Evolutionary conservation across 2,888 invertebrate genomes (phyloP), one percentile per base, ranked within the genome.

Genomic region (Amiota minor): DNA sequence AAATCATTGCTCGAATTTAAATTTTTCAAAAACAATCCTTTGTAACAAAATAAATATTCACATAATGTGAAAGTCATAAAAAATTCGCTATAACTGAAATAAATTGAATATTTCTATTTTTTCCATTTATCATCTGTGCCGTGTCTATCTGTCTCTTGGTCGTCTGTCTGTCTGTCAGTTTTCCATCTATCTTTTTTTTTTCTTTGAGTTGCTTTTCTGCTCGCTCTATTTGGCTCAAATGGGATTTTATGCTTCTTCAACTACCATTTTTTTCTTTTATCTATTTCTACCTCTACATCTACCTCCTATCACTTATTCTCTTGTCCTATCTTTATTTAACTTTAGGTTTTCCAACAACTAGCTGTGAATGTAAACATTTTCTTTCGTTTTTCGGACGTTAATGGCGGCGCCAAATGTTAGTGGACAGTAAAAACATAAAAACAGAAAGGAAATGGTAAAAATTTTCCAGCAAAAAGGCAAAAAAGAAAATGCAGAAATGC

Each of bases 281-380:
- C n/a, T n/a, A n/a, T 6, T 4, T 6, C 4, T 6, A 35, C 35
- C 6, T 35, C 35, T 35, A 35, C 35, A 74, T 76, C 75, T 79
- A 77, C 75, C 75, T n/a, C 56, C 56, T 73, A 35, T 2, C 23
- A 23, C 69, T 65, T 55, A 56, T 56, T 72, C 56, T 56, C 50
- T 59, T 46, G 11, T 61, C 46, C 47, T 59, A 9, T 47, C 23
- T 74, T 77, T 49, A 20, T 59, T 64, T 68, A 20, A 35, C 78
- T 72, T 47, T 71, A 72, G 62, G 75, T 76, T 78, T 73, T 77
- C 73, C 61, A 9, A 35, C 45, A 35, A n/a, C 59, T 35, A 35
- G 6, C 35, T 35, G 45, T 45, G 45, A 62, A 62, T 62, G 35
- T 62, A 62, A 62, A 62, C 62, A 62, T 62, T 62, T 62, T 62